Base-by-base conservation (phyloP, 2,797 vertebrate genomes). In the Myotis pilosus region DNA sequence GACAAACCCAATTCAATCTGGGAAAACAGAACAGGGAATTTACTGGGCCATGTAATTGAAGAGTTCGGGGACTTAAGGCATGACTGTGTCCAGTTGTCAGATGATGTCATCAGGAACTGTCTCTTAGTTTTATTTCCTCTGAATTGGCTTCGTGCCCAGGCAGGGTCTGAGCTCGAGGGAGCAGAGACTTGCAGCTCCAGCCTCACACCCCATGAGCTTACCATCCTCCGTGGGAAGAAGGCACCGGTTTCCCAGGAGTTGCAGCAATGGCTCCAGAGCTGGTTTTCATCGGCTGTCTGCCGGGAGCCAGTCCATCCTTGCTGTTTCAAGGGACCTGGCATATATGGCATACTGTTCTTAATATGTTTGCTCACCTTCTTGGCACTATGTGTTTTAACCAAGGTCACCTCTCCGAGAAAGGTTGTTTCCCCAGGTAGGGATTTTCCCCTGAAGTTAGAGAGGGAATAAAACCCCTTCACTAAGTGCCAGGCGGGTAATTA, bases 121-220 rank as follows among this genome's bases (percentile, higher is more conserved):
- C 28, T 87, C 68, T 92, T 38, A 30, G 68, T 82, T 93, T 89
- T 62, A 49, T 71, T 85, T 88, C 69, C 68, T 84, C 51, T 19
- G 19, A 87, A 13, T 30, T 76, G 89, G 38, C 68, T 53, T 90
- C 23, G 41, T 80, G 83, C 51, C 89, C 78, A 69, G 36, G 57
- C 84, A 60, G 36, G 13, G 64, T 87, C 71, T 87, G 49, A 33
- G 23, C 55, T 4, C 5, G 33, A 87, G 13, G 25, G 20, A 81
- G 87, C 55, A 83, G 33, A 69, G 15, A 30, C 28, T 90, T 41
- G 49, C 44, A 38, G 25, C 1, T 57, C 28, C 47, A 92, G 20
- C 30, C 19, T 78, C 33, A 53, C 1, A 15, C 9, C 33, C 49
- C 74, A 19, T 6, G 4, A 62, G 36, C 69, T 60, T 74, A 13